These are phyloP conservation scores for Lasioglossum baleicum DNA, from an alignment of 1,140 invertebrate genomes.

Conservation along the genomic window DNA sequence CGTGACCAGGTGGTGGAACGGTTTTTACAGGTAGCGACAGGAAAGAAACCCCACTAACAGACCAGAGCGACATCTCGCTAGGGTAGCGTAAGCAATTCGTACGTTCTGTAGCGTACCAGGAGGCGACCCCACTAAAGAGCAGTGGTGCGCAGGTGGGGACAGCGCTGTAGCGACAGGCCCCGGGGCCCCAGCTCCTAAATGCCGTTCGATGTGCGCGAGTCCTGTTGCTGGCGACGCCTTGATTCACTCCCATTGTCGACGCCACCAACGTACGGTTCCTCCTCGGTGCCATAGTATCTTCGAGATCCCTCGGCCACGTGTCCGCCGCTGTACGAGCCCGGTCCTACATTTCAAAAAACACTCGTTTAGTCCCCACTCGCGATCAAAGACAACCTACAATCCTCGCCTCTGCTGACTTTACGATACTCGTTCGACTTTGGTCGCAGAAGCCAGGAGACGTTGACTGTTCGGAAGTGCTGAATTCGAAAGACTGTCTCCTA, in stretches of 20 bases:
- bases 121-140: slow-evolving; percentile 71
- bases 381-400: neutral
- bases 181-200: slow-evolving; percentile 80
- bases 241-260: slow-evolving; percentile 69
- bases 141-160: slow-evolving; percentile 78
- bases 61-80: slow-evolving; percentile 58
- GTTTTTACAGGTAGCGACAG: slow-evolving; percentile 49
- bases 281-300: slow-evolving; percentile 75
- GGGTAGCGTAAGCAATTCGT: slow-evolving; percentile 59
- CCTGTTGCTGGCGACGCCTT: slow-evolving; percentile 75
- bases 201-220: slow-evolving; percentile 75
- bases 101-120: slow-evolving; percentile 60
- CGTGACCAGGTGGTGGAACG: slow-evolving; percentile 14
- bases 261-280: slow-evolving; percentile 68
- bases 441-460: neutral
- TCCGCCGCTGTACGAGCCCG: slow-evolving; percentile 69
- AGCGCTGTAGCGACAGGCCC: slow-evolving; percentile 78
- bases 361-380: neutral
- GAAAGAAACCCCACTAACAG: slow-evolving; percentile 62
- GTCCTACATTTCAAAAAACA: slow-evolving; percentile 36
- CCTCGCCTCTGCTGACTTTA: neutral
- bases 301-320: slow-evolving; percentile 68
- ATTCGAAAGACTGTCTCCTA: no score
- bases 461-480: no score
- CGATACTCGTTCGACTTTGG: neutral